A percentile compares a stretch with the other conserved stretches of the same genome.
Conservation (phyloP, 2,113 vertebrate genomes). For the Rhagologus leucostigma region DNA sequence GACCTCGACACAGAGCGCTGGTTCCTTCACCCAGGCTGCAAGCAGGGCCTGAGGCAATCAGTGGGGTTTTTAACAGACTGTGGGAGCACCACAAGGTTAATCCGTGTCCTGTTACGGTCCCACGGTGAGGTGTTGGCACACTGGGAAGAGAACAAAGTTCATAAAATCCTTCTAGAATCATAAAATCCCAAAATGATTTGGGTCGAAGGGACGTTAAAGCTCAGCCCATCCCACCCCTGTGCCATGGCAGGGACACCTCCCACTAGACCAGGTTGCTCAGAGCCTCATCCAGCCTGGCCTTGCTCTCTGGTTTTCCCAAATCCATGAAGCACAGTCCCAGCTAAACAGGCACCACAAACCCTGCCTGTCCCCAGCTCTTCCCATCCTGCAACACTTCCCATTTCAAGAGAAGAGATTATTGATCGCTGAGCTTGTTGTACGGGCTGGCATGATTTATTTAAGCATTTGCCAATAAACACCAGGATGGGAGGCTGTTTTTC, state of each 20-base stretch:
- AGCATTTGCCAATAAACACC: constrained; percentile 28
- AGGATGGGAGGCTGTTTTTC: constrained; percentile 26
- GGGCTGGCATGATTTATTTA: constrained; percentile 51
- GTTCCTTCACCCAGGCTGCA: background rate
- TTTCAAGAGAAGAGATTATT: background rate
- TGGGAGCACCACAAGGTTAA: background rate
- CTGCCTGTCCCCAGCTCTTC: background rate
- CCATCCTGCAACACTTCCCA: background rate
- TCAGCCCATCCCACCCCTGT: background rate
- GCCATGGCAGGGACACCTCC: background rate
- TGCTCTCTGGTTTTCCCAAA: background rate
- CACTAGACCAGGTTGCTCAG: background rate
- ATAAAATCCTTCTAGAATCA: rapidly evolving
- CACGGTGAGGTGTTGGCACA: background rate
- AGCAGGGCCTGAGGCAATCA: background rate
- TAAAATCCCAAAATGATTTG: background rate
- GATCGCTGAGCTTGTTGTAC: background rate
- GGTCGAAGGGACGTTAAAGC: background rate
- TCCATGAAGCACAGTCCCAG: background rate
- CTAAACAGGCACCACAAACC: background rate
- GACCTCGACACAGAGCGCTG: background rate
- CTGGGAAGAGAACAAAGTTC: background rate
- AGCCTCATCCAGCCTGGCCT: background rate
- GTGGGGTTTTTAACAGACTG: background rate
- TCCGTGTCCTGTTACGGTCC: background rate